Percentiles rank a stretch among this genome's conserved stretches.
Evolutionary conservation across 2,888 invertebrate genomes (phyloP).

Genomic region (Busseola fusca): DNA sequence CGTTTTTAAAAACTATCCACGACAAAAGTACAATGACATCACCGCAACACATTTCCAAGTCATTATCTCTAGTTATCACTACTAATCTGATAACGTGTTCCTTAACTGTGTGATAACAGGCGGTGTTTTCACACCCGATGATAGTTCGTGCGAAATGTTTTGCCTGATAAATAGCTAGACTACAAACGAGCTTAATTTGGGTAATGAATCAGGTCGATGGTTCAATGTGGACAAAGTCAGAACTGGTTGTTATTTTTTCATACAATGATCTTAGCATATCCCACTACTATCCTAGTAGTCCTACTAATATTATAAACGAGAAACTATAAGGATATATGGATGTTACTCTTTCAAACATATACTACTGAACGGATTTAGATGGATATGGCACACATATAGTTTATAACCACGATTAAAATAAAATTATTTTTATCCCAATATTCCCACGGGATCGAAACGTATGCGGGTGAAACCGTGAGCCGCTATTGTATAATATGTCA

Average conservation of each 20-base stretch:
- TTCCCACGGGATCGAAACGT: too few species aligned
- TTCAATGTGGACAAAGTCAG: not conserved
- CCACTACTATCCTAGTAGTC: too few species aligned
- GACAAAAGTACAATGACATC: conserved; percentile 52
- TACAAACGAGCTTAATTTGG: conserved; percentile 15
- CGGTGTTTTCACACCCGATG: conserved; percentile 50
- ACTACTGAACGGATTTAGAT: too few species aligned
- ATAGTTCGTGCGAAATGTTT: conserved; percentile 35
- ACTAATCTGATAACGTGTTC: conserved; percentile 58
- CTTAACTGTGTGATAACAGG: conserved; percentile 52
- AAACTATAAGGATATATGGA: too few species aligned
- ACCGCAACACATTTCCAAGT: conserved; percentile 51
- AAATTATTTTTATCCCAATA: too few species aligned
- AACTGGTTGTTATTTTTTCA: too few species aligned
- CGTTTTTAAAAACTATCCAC: conserved; percentile 20
- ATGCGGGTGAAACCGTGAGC: too few species aligned
- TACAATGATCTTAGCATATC: too few species aligned
- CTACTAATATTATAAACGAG: too few species aligned
- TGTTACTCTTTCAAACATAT: too few species aligned
- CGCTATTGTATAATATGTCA: not conserved
- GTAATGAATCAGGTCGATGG: not conserved
- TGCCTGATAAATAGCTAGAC: conserved; percentile 39
- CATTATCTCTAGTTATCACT: conserved; percentile 55
- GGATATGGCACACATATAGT: too few species aligned
- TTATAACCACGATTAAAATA: too few species aligned